A percentile compares a stretch with the other conserved stretches of the same genome.
phyloP scores from a whole-genome alignment of 2,113 vertebrate genomes.

The Melanerpes aurifrons region DNA sequence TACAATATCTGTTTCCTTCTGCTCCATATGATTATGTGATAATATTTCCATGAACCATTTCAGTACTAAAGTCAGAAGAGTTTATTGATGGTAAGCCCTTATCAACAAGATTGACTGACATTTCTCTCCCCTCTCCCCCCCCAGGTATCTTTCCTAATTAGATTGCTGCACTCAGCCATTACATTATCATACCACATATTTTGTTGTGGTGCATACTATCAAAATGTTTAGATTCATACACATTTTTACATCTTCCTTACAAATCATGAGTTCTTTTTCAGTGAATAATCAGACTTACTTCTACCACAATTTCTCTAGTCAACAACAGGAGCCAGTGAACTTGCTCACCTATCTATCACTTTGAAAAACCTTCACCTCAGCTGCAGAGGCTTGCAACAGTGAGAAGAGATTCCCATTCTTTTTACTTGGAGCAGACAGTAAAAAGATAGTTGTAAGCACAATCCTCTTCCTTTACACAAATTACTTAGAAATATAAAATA shows the following conservation, averaged over 20 bases:
- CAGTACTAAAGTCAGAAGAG: background rate
- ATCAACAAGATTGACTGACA: background rate
- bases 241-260: background rate
- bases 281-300: background rate
- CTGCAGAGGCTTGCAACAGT: background rate
- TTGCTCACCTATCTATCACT: background rate
- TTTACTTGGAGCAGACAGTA: background rate
- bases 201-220: background rate
- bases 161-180: background rate
- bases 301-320: background rate
- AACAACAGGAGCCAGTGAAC: background rate
- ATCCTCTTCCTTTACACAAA: background rate
- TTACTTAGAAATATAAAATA: background rate
- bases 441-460: background rate
- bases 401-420: background rate
- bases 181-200: background rate
- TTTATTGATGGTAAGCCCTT: background rate
- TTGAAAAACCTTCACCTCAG: background rate
- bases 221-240: background rate
- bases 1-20: background rate
- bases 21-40: background rate
- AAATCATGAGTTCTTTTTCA: background rate
- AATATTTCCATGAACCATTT: background rate
- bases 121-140: background rate
- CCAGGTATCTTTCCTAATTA: background rate